Evolutionary conservation across 1,140 invertebrate species (phyloP), one percentile per base, ranked within the genome.

Genomic region (Proctacanthus coquilletti): DNA sequence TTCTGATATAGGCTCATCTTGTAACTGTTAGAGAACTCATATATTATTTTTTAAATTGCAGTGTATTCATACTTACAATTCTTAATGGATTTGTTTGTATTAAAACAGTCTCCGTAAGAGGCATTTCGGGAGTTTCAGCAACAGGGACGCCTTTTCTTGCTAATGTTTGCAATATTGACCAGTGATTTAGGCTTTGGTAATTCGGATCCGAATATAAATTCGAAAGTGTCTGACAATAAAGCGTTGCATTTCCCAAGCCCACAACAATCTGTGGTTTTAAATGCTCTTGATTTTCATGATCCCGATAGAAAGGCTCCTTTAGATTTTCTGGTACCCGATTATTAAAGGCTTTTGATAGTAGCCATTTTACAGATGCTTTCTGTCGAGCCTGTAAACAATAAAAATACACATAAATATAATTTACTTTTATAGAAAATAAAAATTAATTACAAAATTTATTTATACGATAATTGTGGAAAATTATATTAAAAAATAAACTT

Each of bases 141-240:
- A 92, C 77, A 52, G 81, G 86, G 23, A 95, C 80, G 33, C 89
- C 89, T 62, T 94, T 94, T 46, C 89, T 71, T 36, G 82, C 78
- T 42, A 98, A 69, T 37, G 87, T 87, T 66, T 94, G 87, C 48
- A 92, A 71, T 46, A 94, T 86, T 51, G 86, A 85, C 73, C 81
- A 85, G 64, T 96, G 89, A 68, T 89, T 92, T 42, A 94, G 74
- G 66, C 85, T 88, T 65, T 91, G 80, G 63, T 89, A 91, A 63
- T 92, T 89, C 38, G 87, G 88, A 69, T 98, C 92, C 34, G 85
- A 86, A 64, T 97, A 97, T 62, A 98, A 91, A 66, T 92, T 94
- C 45, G 84, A 81, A 59, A 96, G 69, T 32, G 91, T 91, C 60
- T 89, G 70, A 63, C 91, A 94, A 68, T 98, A 98, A 14, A 97